These are phyloP conservation scores for Chrysemys picta DNA, from an alignment of 2,113 vertebrate genomes.

Conservation along the genomic window DNA sequence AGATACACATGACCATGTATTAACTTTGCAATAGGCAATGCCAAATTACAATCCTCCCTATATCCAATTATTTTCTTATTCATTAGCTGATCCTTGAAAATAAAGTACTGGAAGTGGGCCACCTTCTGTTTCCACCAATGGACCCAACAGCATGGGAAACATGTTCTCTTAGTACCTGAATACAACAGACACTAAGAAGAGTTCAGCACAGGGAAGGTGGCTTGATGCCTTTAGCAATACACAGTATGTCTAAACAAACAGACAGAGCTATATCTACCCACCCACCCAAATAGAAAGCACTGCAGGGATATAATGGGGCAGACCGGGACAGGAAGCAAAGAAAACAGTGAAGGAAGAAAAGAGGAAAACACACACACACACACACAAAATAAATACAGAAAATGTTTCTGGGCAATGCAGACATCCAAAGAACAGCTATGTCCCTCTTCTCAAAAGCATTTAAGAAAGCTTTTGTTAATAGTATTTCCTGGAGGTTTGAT, in stretches of 20 bases:
- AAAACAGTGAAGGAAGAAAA: not conserved
- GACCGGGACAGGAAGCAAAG: not conserved
- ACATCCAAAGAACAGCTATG: not conserved
- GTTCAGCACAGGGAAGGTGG: not conserved
- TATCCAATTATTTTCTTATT: not conserved
- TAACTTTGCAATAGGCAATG: not conserved
- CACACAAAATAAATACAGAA: not conserved
- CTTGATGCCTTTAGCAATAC: rapidly evolving
- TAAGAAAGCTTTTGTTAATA: not conserved
- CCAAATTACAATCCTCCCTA: not conserved
- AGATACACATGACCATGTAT: not conserved
- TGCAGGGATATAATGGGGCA: not conserved
- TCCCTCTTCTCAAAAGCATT: not conserved
- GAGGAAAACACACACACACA: not conserved
- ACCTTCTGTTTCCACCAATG: not conserved
- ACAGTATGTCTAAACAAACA: not conserved
- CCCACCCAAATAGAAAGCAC: not conserved
- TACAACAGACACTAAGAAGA: not conserved
- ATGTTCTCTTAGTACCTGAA: not conserved
- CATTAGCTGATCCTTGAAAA: not conserved
- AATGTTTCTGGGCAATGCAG: not conserved
- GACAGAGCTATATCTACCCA: not conserved
- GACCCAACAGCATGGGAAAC: not conserved
- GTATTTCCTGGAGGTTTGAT: not conserved
- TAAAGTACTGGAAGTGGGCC: not conserved